Base-by-base conservation (phyloP, 2,797 vertebrate species). In the Mus spretus region DNA sequence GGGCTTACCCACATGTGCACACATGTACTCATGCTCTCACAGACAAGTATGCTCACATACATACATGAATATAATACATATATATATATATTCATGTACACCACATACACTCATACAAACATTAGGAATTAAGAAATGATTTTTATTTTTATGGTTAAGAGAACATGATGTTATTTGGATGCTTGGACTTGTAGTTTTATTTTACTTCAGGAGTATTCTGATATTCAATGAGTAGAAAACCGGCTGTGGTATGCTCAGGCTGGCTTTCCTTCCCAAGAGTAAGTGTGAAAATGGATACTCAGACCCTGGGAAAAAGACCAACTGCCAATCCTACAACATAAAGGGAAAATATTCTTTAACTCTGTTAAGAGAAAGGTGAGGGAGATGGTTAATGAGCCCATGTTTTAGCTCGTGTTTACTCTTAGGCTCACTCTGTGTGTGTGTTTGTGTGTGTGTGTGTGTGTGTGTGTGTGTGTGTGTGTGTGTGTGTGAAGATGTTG, bases 61-160 rank as follows among this genome's bases (percentile, higher is more conserved):
- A 85, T 50, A 34, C 10, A 6, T 63, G 40, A 44, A 47, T 84
- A 47, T 65, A 22, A 47, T 50, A 40, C 40, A 40, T 40, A 40
- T 40, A 40, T 84, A 47, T 65, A 22, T 65, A 40, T 6, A 47
- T 50, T 34, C 5, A 6, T 65, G 17, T 34, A 47, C 3, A 85
- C 63, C 34, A 70, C 47, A 17, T 34, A 53, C 65, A 85, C 44
- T 84, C 82, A 85, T 34, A n/a, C 20, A 86, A 86, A 86, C 84
- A 86, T 70, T 70, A 53, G 47, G n/a, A 37, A 57, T 81, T 88
- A 88, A 94, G 63, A 94, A 96, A 92, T 94, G 47, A 17, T 89
- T 61, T 72, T 94, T 92, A 63, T 89, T 95, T 97, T 84, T 83
- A 78, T 80, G 20, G 10, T 47, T 72, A 70, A 40, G 57, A 95